These are phyloP conservation scores for Anableps anableps DNA, from an alignment of 2,797 vertebrate genomes.

Conservation along the genomic window DNA sequence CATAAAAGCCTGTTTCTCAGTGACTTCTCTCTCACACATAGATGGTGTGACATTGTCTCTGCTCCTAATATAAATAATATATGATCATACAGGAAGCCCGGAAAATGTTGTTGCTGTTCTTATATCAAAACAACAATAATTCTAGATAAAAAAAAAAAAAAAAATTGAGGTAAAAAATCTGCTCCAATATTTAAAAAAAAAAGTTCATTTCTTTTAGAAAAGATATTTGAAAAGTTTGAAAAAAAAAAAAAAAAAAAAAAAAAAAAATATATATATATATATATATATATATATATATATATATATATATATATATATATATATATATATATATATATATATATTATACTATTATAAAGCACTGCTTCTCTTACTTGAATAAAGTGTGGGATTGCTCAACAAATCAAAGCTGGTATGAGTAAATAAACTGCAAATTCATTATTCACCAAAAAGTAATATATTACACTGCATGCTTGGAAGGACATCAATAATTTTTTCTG, in stretches of 20 bases:
- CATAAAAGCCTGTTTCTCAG: not conserved
- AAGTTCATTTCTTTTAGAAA: not conserved
- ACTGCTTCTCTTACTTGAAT: too few relatives aligned
- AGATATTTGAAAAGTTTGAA: not conserved
- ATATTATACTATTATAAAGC: too few relatives aligned
- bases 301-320: too few relatives aligned
- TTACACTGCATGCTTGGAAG: not conserved
- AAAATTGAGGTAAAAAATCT: not conserved
- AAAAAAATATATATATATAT: too few relatives aligned
- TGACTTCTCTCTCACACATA: not conserved
- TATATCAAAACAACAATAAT: not conserved
- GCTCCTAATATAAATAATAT: not conserved
- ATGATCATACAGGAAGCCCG: not conserved
- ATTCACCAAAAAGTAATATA: not conserved
- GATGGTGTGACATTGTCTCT: not conserved
- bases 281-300: too few relatives aligned
- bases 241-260: not conserved
- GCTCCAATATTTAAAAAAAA: not conserved
- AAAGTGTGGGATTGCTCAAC: not conserved
- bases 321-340: too few relatives aligned
- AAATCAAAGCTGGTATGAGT: not conserved
- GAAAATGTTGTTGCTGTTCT: slow-evolving; percentile 2
- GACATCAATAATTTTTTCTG: not conserved
- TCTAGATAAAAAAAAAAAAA: not conserved
- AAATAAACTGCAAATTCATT: slow-evolving; percentile 6